These are phyloP conservation scores for Cercopithecus diana DNA, from an alignment of 2,797 vertebrate species.

Conservation along the genomic window DNA sequence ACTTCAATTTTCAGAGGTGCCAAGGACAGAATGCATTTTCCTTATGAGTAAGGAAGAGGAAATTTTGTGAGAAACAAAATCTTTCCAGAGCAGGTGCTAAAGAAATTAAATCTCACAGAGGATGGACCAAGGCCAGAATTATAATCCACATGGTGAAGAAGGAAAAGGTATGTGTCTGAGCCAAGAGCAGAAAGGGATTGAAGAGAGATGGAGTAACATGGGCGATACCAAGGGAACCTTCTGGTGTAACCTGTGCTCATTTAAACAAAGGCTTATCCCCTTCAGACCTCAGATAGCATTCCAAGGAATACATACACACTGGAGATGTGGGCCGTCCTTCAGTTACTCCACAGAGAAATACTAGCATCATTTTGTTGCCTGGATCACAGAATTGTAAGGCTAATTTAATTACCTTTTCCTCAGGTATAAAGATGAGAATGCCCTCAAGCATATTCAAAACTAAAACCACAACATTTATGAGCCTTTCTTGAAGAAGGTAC, in stretches of 20 bases:
- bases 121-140: not conserved
- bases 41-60: constrained; percentile 24
- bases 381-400: not conserved
- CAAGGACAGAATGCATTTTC: constrained; percentile 55
- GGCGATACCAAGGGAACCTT: not conserved
- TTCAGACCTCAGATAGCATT: not conserved
- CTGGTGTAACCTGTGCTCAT: not conserved
- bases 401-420: not conserved
- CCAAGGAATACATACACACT: not conserved
- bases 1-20: constrained; percentile 13
- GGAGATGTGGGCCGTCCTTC: not conserved
- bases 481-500: not conserved
- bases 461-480: not conserved
- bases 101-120: constrained; percentile 55
- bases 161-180: not conserved
- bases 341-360: not conserved
- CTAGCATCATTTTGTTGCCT: not conserved
- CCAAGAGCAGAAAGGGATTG: not conserved
- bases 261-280: not conserved
- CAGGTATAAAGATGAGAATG: not conserved
- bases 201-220: not conserved
- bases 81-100: constrained; percentile 48
- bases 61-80: constrained; percentile 22
- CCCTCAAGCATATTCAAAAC: not conserved
- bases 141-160: not conserved